These are phyloP conservation scores for Pediacus dermestoides DNA, from an alignment of 2,888 invertebrate species.

Conservation along the genomic window DNA sequence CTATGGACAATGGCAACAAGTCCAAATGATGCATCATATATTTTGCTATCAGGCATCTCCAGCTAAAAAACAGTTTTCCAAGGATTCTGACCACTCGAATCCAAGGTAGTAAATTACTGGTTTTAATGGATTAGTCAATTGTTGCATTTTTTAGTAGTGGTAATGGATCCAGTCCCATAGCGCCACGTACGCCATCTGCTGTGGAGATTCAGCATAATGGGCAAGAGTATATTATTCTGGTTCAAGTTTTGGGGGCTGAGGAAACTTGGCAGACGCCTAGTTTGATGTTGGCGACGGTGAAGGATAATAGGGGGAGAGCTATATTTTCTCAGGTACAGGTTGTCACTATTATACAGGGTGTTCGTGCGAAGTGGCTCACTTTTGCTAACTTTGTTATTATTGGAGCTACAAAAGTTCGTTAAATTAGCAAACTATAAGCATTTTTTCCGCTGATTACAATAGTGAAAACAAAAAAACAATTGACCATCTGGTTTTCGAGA, in stretches of 20 bases:
- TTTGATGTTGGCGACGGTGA: constrained; percentile 65
- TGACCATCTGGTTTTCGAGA: too few species aligned
- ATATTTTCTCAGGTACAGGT: constrained; percentile 81
- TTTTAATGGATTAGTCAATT: background rate
- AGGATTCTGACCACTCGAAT: constrained; percentile 57
- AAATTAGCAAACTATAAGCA: too few species aligned
- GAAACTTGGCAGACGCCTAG: constrained; percentile 88
- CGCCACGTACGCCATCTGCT: constrained; percentile 45
- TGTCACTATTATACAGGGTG: too few species aligned
- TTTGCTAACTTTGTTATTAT: too few species aligned
- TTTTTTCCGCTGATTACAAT: too few species aligned
- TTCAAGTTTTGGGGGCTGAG: constrained; percentile 75
- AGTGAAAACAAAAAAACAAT: too few species aligned
- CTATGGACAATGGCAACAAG: constrained; percentile 78
- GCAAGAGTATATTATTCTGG: constrained; percentile 66
- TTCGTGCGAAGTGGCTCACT: too few species aligned
- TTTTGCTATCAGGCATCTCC: constrained; percentile 87
- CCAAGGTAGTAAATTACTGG: constrained; percentile 21
- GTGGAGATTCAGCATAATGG: constrained; percentile 51
- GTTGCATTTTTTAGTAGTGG: constrained; percentile 28
- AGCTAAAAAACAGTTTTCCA: constrained; percentile 75
- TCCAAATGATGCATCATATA: constrained; percentile 83
- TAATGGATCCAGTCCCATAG: constrained; percentile 46
- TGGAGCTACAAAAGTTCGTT: too few species aligned
- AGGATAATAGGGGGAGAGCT: constrained; percentile 65